Conservation (phyloP, 2,888 invertebrate species). For the Meiosimyza decipiens region DNA sequence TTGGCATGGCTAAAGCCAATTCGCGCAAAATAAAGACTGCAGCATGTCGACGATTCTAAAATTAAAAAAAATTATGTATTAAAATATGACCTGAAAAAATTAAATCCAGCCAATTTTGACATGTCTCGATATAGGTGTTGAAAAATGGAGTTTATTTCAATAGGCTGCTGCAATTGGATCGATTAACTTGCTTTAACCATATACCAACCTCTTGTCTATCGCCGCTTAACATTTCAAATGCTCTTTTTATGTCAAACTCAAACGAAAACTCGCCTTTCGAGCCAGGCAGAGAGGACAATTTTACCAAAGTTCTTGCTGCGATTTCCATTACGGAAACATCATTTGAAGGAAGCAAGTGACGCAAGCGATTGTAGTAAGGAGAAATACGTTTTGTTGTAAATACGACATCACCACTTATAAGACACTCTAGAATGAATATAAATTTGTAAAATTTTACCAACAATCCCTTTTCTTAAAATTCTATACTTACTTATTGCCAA, state of each 20-base stretch:
- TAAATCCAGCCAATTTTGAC: too few relatives aligned
- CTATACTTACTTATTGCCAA: constrained; percentile 82
- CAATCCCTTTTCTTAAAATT: background rate
- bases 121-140: too few relatives aligned
- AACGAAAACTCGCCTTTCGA: constrained; percentile 96
- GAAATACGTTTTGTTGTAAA: constrained; percentile 90
- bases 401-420: constrained; percentile 93
- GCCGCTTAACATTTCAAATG: constrained; percentile 94
- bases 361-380: constrained; percentile 91
- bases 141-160: too few relatives aligned
- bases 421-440: constrained; percentile 75
- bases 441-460: background rate
- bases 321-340: constrained; percentile 96
- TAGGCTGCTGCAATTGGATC: too few relatives aligned
- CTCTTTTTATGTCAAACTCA: constrained; percentile 96
- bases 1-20: constrained; percentile 94
- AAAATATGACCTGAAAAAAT: background rate
- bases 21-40: constrained; percentile 93
- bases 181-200: too few relatives aligned
- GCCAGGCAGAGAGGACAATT: constrained; percentile 89
- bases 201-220: constrained; percentile 81
- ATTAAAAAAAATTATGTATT: constrained; percentile 4
- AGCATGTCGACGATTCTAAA: constrained; percentile 84
- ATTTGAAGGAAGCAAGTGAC: constrained; percentile 88
- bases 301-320: constrained; percentile 94